Conservation (phyloP, 2,113 vertebrate species). For the Ochotona princeps region DNA sequence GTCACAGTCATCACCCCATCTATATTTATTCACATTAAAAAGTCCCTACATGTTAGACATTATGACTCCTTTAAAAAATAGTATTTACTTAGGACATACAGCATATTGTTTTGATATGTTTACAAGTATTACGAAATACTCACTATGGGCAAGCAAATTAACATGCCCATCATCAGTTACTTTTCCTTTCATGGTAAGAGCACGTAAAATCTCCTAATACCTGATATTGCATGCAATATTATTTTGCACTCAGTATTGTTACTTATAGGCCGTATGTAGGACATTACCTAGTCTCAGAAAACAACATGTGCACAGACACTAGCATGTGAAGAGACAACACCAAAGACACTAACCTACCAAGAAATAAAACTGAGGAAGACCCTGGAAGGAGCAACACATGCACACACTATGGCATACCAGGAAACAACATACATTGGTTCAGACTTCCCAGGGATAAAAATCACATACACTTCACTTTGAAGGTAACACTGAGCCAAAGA, state of each 20-base stretch:
- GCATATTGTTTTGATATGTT: background rate
- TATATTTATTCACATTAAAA: background rate
- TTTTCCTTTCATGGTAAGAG: background rate
- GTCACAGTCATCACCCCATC: background rate
- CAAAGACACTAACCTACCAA: too few relatives aligned
- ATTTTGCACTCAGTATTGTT: background rate
- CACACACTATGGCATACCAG: too few relatives aligned
- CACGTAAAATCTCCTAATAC: conserved; percentile 22
- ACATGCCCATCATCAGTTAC: background rate
- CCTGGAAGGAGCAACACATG: too few relatives aligned
- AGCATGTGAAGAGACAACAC: too few relatives aligned
- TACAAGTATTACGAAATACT: background rate
- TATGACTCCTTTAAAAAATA: background rate
- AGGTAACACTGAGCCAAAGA: too few relatives aligned
- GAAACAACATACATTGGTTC: too few relatives aligned
- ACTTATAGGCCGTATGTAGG: background rate
- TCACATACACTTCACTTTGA: too few relatives aligned
- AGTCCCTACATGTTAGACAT: background rate
- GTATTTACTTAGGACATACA: background rate
- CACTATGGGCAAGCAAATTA: background rate
- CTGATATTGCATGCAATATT: too few relatives aligned
- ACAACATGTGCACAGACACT: too few relatives aligned
- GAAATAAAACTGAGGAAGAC: too few relatives aligned
- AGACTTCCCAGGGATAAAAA: too few relatives aligned
- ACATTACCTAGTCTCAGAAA: too few relatives aligned